These are phyloP conservation scores for Drosophila tanythrix DNA, from an alignment of 2,888 invertebrate species.

Conservation along the genomic window DNA sequence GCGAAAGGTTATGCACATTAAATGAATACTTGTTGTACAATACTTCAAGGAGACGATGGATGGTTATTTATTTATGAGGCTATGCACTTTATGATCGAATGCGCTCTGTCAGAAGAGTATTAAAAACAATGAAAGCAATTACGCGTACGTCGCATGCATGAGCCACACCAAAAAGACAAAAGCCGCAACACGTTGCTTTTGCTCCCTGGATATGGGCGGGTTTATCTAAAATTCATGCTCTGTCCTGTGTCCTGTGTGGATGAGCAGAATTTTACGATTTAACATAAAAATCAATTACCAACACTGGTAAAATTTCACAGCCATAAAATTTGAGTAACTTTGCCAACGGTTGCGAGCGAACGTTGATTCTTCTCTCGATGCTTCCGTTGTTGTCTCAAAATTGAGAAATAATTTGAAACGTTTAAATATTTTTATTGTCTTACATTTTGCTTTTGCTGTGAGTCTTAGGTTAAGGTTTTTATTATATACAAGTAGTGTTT, in stretches of 20 bases:
- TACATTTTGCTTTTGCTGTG: slow-evolving; percentile 23
- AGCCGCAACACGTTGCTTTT: slow-evolving; percentile 70
- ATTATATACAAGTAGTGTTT: neutral
- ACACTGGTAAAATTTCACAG: slow-evolving; percentile 75
- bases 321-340: slow-evolving; percentile 71
- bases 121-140: slow-evolving; percentile 58
- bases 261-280: slow-evolving; percentile 69
- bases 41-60: neutral
- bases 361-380: neutral
- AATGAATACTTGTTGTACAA: neutral
- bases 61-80: neutral
- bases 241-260: neutral
- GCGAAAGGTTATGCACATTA: neutral
- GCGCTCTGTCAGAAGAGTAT: neutral
- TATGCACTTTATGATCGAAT: slow-evolving; percentile 3
- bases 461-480: neutral
- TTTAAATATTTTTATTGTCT: slow-evolving; percentile 70
- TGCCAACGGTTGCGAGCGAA: slow-evolving; percentile 2
- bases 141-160: slow-evolving; percentile 70
- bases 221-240: slow-evolving; percentile 77
- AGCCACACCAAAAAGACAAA: slow-evolving; percentile 30
- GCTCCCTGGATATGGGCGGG: slow-evolving; percentile 27
- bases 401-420: slow-evolving; percentile 75
- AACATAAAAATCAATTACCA: slow-evolving; percentile 81
- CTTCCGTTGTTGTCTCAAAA: slow-evolving; percentile 36